A percentile compares a stretch with the other conserved stretches of the same genome.
These are phyloP conservation scores for Xerus inauris DNA, from an alignment of 2,113 vertebrate species.

Conservation along the genomic window DNA sequence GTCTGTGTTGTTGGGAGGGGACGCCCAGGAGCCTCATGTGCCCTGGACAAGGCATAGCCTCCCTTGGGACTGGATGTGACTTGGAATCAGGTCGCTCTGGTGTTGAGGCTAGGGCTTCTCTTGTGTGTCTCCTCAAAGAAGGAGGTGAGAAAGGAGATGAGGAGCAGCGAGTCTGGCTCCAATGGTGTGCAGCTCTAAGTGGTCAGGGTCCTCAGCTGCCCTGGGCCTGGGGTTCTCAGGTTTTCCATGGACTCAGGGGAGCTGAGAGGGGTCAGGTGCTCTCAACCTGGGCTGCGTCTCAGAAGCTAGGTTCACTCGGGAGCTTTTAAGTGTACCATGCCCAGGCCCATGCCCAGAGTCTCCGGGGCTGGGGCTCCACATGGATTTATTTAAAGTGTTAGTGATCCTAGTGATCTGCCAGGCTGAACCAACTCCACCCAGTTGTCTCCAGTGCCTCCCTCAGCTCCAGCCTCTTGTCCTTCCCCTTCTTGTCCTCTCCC, in stretches of 20 bases:
- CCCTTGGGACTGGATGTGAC: background rate
- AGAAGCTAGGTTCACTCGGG: background rate
- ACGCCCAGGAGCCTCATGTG: rapidly evolving
- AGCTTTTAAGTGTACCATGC: background rate
- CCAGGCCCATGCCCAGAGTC: background rate
- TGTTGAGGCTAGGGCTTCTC: background rate
- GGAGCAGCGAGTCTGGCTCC: background rate
- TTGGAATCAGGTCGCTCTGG: rapidly evolving
- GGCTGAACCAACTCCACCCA: rapidly evolving
- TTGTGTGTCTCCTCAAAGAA: background rate
- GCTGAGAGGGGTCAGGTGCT: background rate
- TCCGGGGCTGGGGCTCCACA: rapidly evolving
- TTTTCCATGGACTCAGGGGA: background rate
- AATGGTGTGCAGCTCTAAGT: rapidly evolving
- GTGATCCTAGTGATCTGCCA: background rate
- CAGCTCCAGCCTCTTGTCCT: rapidly evolving
- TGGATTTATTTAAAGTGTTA: background rate
- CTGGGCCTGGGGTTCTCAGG: background rate
- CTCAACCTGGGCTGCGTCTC: background rate
- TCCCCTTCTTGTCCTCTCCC: no score
- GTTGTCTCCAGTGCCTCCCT: background rate
- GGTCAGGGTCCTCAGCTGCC: rapidly evolving
- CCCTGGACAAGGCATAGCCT: background rate
- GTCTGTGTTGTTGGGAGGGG: background rate
- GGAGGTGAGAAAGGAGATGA: background rate